A percentile compares a stretch with the other conserved stretches of the same genome.
Conservation (phyloP, 2,888 invertebrate species). For the Xestobium rufovillosum region DNA sequence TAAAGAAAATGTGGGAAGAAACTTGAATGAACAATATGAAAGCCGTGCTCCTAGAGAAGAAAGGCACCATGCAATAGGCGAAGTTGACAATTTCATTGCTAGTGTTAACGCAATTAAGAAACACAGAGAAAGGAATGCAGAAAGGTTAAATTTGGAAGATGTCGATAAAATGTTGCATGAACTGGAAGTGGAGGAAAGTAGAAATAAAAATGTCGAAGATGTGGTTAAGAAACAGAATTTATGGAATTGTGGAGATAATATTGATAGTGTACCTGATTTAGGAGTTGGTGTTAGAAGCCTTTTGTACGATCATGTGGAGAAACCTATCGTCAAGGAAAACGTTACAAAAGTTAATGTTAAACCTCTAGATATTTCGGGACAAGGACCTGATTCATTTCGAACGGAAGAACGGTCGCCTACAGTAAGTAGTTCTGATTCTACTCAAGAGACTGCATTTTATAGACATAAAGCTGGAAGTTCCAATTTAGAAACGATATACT, state of each 20-base stretch:
- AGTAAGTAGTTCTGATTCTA: slow-evolving; percentile 30
- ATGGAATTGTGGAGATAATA: slow-evolving; percentile 35
- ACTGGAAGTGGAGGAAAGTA: slow-evolving; percentile 40
- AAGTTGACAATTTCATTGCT: slow-evolving; percentile 38
- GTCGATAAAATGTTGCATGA: slow-evolving; percentile 41
- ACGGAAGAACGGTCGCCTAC: background rate
- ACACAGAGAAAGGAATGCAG: slow-evolving; percentile 20
- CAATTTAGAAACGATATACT: background rate
- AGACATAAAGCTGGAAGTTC: slow-evolving; percentile 13
- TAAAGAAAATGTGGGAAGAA: slow-evolving; percentile 11
- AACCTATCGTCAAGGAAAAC: slow-evolving; percentile 14
- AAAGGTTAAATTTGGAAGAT: slow-evolving; percentile 31
- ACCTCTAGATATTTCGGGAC: background rate
- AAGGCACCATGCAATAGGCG: slow-evolving; percentile 24
- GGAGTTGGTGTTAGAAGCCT: slow-evolving; percentile 34
- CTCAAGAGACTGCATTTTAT: slow-evolving; percentile 29
- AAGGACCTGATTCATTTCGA: background rate
- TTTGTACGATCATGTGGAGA: slow-evolving; percentile 21
- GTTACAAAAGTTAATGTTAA: background rate
- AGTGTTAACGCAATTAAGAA: slow-evolving; percentile 36
- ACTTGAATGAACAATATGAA: slow-evolving; percentile 20
- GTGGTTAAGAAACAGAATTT: slow-evolving; percentile 21
- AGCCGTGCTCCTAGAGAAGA: slow-evolving; percentile 9
- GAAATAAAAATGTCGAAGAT: slow-evolving; percentile 7
- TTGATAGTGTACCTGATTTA: slow-evolving; percentile 39